Evolutionary conservation across 2,113 vertebrate genomes (phyloP).

Genomic region (Anhinga rufa): DNA sequence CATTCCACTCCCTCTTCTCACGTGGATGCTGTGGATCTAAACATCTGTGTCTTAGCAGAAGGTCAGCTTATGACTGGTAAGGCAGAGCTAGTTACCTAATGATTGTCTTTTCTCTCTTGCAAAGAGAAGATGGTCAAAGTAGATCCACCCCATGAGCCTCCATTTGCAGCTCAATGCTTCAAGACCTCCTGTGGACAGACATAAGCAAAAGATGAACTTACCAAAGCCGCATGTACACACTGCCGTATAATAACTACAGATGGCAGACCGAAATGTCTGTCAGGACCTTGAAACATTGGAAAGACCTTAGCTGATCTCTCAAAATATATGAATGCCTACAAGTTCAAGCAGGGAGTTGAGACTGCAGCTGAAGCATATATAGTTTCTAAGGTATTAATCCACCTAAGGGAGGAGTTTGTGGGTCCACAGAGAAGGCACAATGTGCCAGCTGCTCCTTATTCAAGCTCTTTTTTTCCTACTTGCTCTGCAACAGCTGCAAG

Average conservation of each 20-base stretch:
- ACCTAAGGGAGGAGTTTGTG: neutral
- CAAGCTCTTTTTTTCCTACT: neutral
- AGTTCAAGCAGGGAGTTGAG: neutral
- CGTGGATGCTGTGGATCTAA: neutral
- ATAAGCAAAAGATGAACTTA: neutral
- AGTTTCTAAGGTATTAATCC: neutral
- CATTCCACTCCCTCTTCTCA: neutral
- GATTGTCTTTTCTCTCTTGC: neutral
- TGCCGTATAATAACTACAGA: neutral
- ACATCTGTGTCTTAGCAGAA: neutral
- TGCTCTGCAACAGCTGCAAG: slow-evolving; percentile 27
- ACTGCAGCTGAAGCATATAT: neutral
- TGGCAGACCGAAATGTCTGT: neutral
- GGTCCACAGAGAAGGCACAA: neutral
- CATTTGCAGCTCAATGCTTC: neutral
- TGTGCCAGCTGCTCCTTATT: slow-evolving; percentile 32
- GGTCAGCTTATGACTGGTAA: neutral
- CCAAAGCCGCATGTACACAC: neutral
- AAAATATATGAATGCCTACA: neutral
- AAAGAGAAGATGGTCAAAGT: neutral
- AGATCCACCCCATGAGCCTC: neutral
- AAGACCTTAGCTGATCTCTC: neutral
- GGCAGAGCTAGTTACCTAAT: neutral
- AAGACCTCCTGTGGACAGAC: neutral
- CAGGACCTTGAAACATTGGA: neutral